Evolutionary conservation across 1,140 invertebrate species (phyloP).

Genomic region (Hetaerina americana): DNA sequence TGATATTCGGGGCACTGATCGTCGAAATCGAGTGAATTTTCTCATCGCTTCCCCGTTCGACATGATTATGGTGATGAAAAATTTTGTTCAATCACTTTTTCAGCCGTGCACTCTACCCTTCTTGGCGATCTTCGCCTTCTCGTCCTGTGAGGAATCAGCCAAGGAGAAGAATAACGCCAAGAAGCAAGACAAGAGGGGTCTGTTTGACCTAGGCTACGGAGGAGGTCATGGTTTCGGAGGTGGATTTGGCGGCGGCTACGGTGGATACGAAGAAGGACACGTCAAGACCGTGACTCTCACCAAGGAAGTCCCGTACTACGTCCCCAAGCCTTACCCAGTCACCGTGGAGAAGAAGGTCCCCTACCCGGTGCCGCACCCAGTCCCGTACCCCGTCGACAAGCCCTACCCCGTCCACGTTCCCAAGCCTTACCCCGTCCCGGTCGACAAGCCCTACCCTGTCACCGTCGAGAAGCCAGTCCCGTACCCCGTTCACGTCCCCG

Average conservation of each 20-base stretch:
- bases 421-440: slow-evolving; percentile 14
- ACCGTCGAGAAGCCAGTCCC: slow-evolving; percentile 7
- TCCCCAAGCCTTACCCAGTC: slow-evolving; percentile 32
- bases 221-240: background rate
- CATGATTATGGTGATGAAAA: no score
- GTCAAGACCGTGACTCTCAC: slow-evolving; percentile 33
- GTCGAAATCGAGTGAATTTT: no score
- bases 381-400: slow-evolving; percentile 18
- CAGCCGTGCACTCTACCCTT: background rate
- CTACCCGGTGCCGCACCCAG: slow-evolving; percentile 18
- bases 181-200: no score
- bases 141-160: background rate
- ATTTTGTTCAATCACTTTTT: no score
- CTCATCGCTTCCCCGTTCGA: no score
- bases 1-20: no score
- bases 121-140: background rate
- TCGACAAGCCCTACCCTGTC: slow-evolving; percentile 8
- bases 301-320: slow-evolving; percentile 30
- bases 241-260: slow-evolving; percentile 7
- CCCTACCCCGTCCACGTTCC: slow-evolving; percentile 11
- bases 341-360: slow-evolving; percentile 28
- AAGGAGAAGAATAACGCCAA: background rate
- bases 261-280: slow-evolving; percentile 23
- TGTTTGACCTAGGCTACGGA: background rate
- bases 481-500: slow-evolving; percentile 19